Base-by-base conservation (phyloP, 2,113 vertebrate genomes). In the Rynchops niger region DNA sequence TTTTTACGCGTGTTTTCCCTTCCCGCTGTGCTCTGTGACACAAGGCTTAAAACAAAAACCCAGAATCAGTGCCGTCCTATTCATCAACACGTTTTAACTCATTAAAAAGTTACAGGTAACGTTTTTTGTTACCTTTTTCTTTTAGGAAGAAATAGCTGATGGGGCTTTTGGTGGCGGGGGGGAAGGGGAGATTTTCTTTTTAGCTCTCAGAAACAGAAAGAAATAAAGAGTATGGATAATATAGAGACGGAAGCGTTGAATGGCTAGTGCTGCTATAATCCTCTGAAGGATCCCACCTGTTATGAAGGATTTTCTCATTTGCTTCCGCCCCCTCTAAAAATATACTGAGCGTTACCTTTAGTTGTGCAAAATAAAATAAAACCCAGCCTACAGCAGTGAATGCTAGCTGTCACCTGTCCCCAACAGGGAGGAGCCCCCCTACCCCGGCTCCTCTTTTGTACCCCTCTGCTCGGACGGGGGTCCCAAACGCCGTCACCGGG, bases 161-260 rank as follows among this genome's bases (percentile, higher is more conserved):
- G 7, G 1, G 12, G 5, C 3, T 53, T 38, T 52, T 15, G 3
- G 1, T 0, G 1, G 12, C 4, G 2, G 1, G 1, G 6, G 5
- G 4, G 6, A 27, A 18, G 12, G 55, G 19, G 7, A 2, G 11
- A n/a, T n/a, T 13, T 21, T 47, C 11, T 5, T 50, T 80, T 73
- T 42, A 50, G 7, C 1, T 49, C 3, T 45, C 7, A 45, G 22
- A 73, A 50, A 5, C 9, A 49, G 7, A 43, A 58, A 9, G 1
- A 32, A 42, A 45, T 17, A 25, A 12, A 5, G 40, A 76, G 9
- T 3, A 8, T 1, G 1, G 1, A 0, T 29, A 5, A 3, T 2
- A 3, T 0, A 11, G 43, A 34, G 6, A 20, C 1, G 0, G 7
- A 65, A 5, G 5, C 2, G 2, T 9, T 27, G 4, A 52, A 26